phyloP scores from a whole-genome alignment of 1,140 invertebrate species.

The Alviniconcha marisindica region DNA sequence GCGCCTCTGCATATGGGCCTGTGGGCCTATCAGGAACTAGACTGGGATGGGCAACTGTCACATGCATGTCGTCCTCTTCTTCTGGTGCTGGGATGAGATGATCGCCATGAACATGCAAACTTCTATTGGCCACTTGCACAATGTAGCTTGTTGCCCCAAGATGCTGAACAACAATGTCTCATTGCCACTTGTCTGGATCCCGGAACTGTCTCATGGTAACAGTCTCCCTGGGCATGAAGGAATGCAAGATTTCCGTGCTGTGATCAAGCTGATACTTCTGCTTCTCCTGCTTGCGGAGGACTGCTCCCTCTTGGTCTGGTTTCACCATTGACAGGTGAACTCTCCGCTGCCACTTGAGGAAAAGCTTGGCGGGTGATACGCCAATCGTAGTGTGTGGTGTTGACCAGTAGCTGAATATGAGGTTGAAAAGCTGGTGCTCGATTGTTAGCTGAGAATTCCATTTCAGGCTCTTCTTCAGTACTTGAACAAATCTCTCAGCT shows the following conservation, averaged over 20 bases:
- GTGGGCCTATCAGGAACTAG: not conserved
- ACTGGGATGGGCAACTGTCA: not conserved
- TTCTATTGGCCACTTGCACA: not conserved
- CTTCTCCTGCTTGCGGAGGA: not conserved
- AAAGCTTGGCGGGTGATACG: not conserved
- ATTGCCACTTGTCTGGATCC: not conserved
- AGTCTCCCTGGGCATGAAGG: not conserved
- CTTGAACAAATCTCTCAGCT: constrained; percentile 49
- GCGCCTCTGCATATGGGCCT: not conserved
- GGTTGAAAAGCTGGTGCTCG: not conserved
- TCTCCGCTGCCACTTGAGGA: not conserved
- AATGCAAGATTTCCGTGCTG: not conserved
- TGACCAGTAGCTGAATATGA: not conserved
- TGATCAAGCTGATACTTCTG: constrained; percentile 1
- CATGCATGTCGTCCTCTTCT: not conserved
- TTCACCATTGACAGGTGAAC: not conserved
- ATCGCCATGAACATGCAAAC: not conserved
- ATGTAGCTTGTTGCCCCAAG: not conserved
- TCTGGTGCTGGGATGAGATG: constrained; percentile 5
- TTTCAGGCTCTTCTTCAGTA: constrained; percentile 39
- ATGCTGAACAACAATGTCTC: not conserved
- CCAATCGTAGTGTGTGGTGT: not conserved
- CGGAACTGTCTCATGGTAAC: not conserved
- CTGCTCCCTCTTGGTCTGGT: not conserved
- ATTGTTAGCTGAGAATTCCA: not conserved